phyloP scores from a whole-genome alignment of 1,140 invertebrate species.

The Drosophila orena region DNA sequence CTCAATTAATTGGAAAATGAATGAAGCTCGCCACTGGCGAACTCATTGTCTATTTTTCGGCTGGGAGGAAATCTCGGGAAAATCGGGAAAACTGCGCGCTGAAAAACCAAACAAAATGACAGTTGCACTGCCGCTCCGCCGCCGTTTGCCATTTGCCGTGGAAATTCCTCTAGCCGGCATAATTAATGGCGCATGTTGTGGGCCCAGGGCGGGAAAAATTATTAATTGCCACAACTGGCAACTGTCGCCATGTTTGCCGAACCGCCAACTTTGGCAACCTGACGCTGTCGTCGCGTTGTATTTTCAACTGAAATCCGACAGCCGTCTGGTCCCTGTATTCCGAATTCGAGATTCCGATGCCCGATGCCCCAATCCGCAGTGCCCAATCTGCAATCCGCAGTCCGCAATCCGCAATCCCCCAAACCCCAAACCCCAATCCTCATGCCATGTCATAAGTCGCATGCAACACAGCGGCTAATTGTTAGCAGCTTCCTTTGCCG shows the following conservation, averaged over 20 bases:
- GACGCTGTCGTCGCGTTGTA: constrained; percentile 76
- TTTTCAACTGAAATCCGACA: constrained; percentile 67
- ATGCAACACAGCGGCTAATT: constrained; percentile 81
- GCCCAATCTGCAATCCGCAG: not conserved
- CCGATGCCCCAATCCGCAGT: constrained; percentile 10
- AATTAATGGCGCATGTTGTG: constrained; percentile 74
- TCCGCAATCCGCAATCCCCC: not conserved
- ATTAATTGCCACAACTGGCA: constrained; percentile 83
- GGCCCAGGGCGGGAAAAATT: constrained; percentile 65
- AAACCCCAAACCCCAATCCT: constrained; percentile 8
- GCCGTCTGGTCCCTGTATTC: constrained; percentile 29
- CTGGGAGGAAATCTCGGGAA: constrained; percentile 6
- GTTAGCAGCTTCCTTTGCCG: constrained; percentile 73
- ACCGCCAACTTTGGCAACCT: constrained; percentile 54
- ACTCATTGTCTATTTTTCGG: constrained; percentile 66
- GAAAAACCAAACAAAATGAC: constrained; percentile 56
- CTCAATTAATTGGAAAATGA: constrained; percentile 84
- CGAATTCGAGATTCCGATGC: constrained; percentile 5
- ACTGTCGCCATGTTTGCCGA: constrained; percentile 80
- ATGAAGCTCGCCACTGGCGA: constrained; percentile 49
- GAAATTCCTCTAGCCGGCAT: constrained; percentile 51
- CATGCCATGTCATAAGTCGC: constrained; percentile 72
- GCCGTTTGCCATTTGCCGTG: not conserved
- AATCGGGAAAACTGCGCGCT: constrained; percentile 5
- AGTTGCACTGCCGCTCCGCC: constrained; percentile 24